These are phyloP conservation scores for Gnatocerus cornutus DNA, from an alignment of 2,888 invertebrate genomes.

Conservation along the genomic window DNA sequence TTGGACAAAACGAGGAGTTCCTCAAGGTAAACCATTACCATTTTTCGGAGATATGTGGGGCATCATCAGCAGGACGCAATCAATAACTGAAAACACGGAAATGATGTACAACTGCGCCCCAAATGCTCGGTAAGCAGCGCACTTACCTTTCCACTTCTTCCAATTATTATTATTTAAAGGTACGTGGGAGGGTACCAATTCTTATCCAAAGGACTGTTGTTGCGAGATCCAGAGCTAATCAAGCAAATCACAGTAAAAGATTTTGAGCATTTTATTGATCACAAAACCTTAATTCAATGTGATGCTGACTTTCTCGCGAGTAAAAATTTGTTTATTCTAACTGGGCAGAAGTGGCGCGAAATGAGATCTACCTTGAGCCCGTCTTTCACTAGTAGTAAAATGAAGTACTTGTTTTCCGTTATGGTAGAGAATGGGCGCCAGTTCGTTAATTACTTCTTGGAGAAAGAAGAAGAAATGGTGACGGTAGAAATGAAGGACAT, in stretches of 20 bases:
- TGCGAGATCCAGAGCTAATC: conserved; percentile 76
- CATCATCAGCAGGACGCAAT: conserved; percentile 44
- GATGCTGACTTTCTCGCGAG: conserved; percentile 72
- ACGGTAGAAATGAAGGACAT: conserved; percentile 71
- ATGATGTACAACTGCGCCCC: conserved; percentile 53
- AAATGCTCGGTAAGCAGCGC: conserved; percentile 50
- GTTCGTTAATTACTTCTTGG: conserved; percentile 54
- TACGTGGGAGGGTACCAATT: conserved; percentile 58
- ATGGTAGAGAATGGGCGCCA: conserved; percentile 56
- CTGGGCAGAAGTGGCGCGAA: conserved; percentile 62
- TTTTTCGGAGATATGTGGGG: conserved; percentile 55
- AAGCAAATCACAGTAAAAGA: conserved; percentile 75
- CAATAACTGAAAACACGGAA: conserved; percentile 46
- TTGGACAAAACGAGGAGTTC: conserved; percentile 56
- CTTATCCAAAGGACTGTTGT: conserved; percentile 70
- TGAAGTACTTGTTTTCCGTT: conserved; percentile 68
- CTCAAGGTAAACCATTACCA: conserved; percentile 51
- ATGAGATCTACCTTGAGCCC: conserved; percentile 66
- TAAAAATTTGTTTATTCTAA: conserved; percentile 63
- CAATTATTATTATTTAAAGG: too few relatives aligned
- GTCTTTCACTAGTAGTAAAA: conserved; percentile 66
- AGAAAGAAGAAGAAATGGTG: conserved; percentile 51
- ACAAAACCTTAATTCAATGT: conserved; percentile 58
- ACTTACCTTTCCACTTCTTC: not conserved
- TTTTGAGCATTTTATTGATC: conserved; percentile 76